Evolutionary conservation across 2,797 vertebrate species (phyloP).

Genomic region (Artibeus lituratus): DNA sequence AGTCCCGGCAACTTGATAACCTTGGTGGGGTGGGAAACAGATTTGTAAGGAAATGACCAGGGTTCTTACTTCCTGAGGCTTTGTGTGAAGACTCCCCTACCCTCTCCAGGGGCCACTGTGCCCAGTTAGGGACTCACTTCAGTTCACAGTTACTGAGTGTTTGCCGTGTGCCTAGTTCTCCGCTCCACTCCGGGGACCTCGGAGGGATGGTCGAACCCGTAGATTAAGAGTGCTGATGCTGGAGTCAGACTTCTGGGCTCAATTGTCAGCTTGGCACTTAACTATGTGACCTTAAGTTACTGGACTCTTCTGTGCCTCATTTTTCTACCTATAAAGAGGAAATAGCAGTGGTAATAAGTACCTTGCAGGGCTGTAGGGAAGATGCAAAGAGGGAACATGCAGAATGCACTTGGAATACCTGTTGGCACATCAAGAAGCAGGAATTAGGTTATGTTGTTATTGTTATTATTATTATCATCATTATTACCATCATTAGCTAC

Average conservation of each 20-base stretch:
- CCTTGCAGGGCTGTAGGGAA: background rate
- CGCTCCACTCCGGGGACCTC: background rate
- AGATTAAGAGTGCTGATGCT: background rate
- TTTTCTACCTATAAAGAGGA: background rate
- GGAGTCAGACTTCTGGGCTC: constrained; percentile 8
- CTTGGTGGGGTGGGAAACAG: background rate
- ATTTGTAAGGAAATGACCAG: background rate
- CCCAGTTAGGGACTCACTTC: background rate
- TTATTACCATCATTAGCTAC: background rate
- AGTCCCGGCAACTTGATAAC: constrained; percentile 37
- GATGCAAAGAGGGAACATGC: background rate
- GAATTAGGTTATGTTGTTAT: background rate
- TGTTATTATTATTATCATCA: background rate
- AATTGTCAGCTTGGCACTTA: background rate
- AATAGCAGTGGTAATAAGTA: background rate
- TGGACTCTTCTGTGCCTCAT: background rate
- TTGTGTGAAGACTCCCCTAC: background rate
- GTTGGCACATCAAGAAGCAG: background rate
- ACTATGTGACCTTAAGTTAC: constrained; percentile 1
- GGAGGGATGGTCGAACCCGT: background rate
- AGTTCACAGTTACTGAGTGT: background rate
- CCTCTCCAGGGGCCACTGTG: background rate
- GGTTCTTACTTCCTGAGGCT: background rate
- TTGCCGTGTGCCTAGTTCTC: background rate
- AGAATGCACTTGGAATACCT: background rate